Conservation (phyloP, 2,888 invertebrate species). For the Meloe dianella region DNA sequence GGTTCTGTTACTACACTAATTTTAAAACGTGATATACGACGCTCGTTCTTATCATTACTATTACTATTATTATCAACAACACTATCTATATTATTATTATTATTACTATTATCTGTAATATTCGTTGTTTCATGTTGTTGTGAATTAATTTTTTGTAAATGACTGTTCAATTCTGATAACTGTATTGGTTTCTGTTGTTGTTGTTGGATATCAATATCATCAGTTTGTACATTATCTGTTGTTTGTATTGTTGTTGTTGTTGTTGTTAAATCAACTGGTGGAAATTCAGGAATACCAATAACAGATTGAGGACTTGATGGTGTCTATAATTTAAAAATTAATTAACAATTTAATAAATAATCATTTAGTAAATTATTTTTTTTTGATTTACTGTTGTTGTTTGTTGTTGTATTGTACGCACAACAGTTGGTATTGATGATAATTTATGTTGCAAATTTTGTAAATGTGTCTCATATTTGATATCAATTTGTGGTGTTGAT, state of each 20-base stretch:
- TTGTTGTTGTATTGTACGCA: slow-evolving; percentile 48
- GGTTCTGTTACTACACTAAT: slow-evolving; percentile 63
- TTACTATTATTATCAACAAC: neutral
- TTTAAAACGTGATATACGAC: slow-evolving; percentile 62
- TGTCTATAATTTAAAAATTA: slow-evolving; percentile 56
- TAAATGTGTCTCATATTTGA: slow-evolving; percentile 72
- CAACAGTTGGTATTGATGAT: slow-evolving; percentile 63
- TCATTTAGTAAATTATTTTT: too few relatives aligned
- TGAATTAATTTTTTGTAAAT: slow-evolving; percentile 67
- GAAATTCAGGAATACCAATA: slow-evolving; percentile 57
- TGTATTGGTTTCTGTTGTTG: slow-evolving; percentile 59
- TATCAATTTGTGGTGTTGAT: slow-evolving; percentile 70
- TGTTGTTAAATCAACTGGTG: slow-evolving; percentile 41
- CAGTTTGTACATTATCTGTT: neutral
- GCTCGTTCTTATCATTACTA: slow-evolving; percentile 40
- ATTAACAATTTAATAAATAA: too few relatives aligned
- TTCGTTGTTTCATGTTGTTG: slow-evolving; percentile 3
- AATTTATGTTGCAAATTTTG: slow-evolving; percentile 74
- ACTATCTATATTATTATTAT: neutral
- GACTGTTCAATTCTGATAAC: slow-evolving; percentile 66
- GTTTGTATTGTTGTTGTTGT: slow-evolving; percentile 41
- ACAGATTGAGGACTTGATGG: slow-evolving; percentile 67
- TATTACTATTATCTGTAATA: neutral
- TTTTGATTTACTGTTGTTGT: slow-evolving; percentile 61
- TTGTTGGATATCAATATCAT: slow-evolving; percentile 16